phyloP scores from a whole-genome alignment of 2,888 invertebrate genomes.

The Ischnura elegans region DNA sequence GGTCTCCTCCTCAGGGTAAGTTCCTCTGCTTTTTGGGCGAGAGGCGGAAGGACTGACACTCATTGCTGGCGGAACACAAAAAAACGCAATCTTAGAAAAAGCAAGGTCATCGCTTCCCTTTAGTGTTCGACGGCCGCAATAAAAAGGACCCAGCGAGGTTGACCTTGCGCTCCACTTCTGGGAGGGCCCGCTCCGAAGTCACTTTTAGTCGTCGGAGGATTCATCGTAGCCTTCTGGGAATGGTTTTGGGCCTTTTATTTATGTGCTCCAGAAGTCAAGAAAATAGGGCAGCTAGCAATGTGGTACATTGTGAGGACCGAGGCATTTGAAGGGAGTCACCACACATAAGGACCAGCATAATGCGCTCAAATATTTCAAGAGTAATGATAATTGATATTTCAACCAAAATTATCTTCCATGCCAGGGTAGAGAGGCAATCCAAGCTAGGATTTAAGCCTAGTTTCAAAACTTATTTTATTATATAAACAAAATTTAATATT shows the following conservation, averaged over 20 bases:
- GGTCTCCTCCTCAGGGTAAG: neutral
- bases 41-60: neutral
- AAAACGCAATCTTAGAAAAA: conserved; percentile 41
- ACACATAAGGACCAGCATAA: no score
- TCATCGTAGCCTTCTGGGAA: conserved; percentile 41
- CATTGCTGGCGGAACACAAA: conserved; percentile 17
- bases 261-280: neutral
- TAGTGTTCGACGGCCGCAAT: conserved; percentile 56
- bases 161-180: conserved; percentile 57
- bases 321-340: no score
- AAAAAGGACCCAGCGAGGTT: conserved; percentile 41
- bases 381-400: no score
- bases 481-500: no score
- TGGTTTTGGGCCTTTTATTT: neutral
- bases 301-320: no score
- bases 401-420: no score
- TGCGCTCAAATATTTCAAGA: no score
- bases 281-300: neutral
- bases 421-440: no score
- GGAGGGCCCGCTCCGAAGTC: neutral
- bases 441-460: no score
- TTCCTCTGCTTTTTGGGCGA: neutral
- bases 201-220: neutral
- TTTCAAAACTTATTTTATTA: no score
- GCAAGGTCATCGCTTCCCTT: conserved; percentile 50